A percentile compares a stretch with the other conserved stretches of the same genome.
phyloP scores from a whole-genome alignment of 2,797 vertebrate genomes.

The Pangasius djambal region DNA sequence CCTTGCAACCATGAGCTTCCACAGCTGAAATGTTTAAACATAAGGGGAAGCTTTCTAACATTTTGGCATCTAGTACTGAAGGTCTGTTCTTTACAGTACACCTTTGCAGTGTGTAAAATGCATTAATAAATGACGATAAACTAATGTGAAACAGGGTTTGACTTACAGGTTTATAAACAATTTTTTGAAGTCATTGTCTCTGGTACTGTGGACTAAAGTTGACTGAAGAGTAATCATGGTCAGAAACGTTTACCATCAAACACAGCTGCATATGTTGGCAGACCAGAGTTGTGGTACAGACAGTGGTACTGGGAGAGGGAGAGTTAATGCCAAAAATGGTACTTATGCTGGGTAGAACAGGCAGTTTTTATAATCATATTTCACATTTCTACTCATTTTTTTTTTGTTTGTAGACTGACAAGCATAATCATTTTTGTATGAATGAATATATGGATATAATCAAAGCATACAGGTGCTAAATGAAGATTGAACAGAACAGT shows the following conservation, averaged over 20 bases:
- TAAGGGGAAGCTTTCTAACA: background rate
- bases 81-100: constrained; percentile 25
- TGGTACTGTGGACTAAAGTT: constrained; percentile 30
- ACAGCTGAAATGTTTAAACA: constrained; percentile 1
- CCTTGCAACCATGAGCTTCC: constrained; percentile 19
- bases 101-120: constrained; percentile 23
- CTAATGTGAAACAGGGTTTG: constrained; percentile 49
- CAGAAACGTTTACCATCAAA: constrained; percentile 23
- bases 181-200: background rate
- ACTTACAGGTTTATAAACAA: background rate
- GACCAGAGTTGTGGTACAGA: constrained; percentile 30
- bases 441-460: constrained; percentile 59
- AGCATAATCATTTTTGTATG: constrained; percentile 52
- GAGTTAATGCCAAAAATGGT: constrained; percentile 50
- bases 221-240: constrained; percentile 19
- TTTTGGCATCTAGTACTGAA: constrained; percentile 29
- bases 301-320: constrained; percentile 40
- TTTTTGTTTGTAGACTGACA: constrained; percentile 43
- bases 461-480: constrained; percentile 58
- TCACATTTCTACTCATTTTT: constrained; percentile 47
- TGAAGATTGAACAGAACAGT: constrained; percentile 64
- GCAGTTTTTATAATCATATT: constrained; percentile 44
- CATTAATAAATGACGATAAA: constrained; percentile 26
- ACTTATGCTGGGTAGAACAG: constrained; percentile 47
- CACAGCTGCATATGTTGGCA: constrained; percentile 28